Evolutionary conservation across 2,888 invertebrate genomes (phyloP), one percentile per base, ranked within the genome.

Genomic region (Archaeoteleia sp.): DNA sequence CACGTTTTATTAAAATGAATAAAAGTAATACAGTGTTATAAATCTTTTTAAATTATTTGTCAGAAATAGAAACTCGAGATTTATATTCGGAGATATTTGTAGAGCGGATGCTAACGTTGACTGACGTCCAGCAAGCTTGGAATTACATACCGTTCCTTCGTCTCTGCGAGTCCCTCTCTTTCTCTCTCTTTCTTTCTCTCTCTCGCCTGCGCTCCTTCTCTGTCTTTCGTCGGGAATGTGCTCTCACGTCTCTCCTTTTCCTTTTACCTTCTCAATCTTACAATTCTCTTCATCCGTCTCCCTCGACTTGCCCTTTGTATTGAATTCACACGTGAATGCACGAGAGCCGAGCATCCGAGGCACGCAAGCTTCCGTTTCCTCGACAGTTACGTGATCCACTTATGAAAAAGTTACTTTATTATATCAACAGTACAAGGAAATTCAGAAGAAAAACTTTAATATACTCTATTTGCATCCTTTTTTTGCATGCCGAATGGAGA

Each of bases 71-170:
- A 27, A 42, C 10, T 42, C 25, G 27, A 27, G 42, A 42, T 78
- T 75, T 81, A 81, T 79, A 81, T 81, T 81, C 78, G 80, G 79
- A 76, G 78, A 77, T 78, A 81, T 81, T 81, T 79, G 81, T 80
- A 74, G 79, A 81, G 63, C 81, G 81, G 80, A 81, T 80, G 80
- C 78, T 78, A 76, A 74, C 72, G 70, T 77, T 81, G 81, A 81
- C 81, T 61, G 62, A 58, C 65, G 74, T 79, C 81, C 81, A 81
- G 77, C 72, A 6, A 35, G 45, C 42, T 42, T 37, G 29, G 37
- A 29, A 55, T 55, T 55, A 35, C 55, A 55, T 42, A 45, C 43
- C 43, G 43, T 42, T 42, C 42, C 8, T 42, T 42, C 27, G 7
- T 12, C 27, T 14, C 23, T 14, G 2, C 9, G 4, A 23, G 10